Evolutionary conservation across 2,113 vertebrate species (phyloP), one percentile per base, ranked within the genome.

Genomic region (Barbus barbus): DNA sequence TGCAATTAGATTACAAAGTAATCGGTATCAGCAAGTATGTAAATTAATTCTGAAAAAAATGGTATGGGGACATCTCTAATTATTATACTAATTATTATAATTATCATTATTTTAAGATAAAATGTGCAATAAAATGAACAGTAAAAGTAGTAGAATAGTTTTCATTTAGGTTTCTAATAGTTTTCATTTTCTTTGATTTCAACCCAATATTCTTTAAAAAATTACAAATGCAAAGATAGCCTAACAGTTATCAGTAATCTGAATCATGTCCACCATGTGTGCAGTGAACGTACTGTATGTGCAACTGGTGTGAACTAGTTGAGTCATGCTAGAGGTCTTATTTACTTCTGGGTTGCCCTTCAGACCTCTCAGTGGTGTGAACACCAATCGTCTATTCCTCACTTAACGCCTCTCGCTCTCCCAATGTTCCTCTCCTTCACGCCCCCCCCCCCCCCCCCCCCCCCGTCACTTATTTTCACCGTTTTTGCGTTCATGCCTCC

Each of bases 401-500:
- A 36, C 73, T 26, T 78, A 24, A 77, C 78, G 26, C 56, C 73
- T 76, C 71, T 24, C 36, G 56, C 60, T 82, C 61, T 44, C 33
- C 38, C 46, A 46, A 26, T 28, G 9, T 28, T 82, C 31, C 74
- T 24, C n/a, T 82, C 63, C 18, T 33, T 80, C 53, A 24, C 56
- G 11, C 28, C 28, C 36, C 44, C n/a, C n/a, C 20, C 74, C 48
- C 28, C 28, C 36, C 44, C n/a, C n/a, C 20, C 74, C 48, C 12
- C 24, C 12, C 26, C 67, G 2, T 28, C 75, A 22, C 31, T 41
- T 58, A 81, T 67, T 36, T 79, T 79, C 85, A 71, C 85, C 67
- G 26, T 86, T 33, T 76, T 89, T 87, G 87, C 81, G 86, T 82
- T 88, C 84, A 86, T 90, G 81, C 87, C 7, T 0, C 48, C 67